Base-by-base conservation (phyloP, 2,113 vertebrate genomes). In the Corythoichthys intestinalis region DNA sequence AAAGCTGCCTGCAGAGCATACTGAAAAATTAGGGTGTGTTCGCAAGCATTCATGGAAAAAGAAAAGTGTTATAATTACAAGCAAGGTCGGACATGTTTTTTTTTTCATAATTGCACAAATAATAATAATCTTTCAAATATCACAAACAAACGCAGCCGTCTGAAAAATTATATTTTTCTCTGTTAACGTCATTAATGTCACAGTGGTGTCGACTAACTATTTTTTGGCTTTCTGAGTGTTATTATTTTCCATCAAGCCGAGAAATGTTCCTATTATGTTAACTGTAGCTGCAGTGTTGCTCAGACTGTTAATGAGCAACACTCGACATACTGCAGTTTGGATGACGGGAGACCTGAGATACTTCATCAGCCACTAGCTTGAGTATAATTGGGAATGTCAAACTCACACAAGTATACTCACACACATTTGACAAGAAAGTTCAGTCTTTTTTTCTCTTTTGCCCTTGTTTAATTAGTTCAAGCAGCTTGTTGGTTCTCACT, bases 151-250 rank as follows among this genome's bases (percentile, higher is more conserved):
- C 28, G 77, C 85, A 86, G 67, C 78, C 69, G 39, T 70, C 77
- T 86, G 85, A 87, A 78, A 87, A 86, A 87, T 86, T 86, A 68
- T 78, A 70, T 81, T 83, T 88, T 81, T 66, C 72, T 80, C 75
- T 74, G 65, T 63, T 78, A 83, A 70, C 4, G 64, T 82, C 79
- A 84, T 85, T 80, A 84, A 74, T 68, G 37, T 82, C 83, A 68
- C 77, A 82, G 76, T 72, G 62, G 79, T 76, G 69, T 57, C 64
- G 61, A 69, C 65, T 79, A 79, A 85, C 82, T 85, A 69, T 15
- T 7, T 75, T 72, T 73, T 60, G 20, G 69, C 62, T 62, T 61
- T 59, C 14, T 9, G 12, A 10, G 34, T 70, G 48, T 74, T 83
- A 75, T 80, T 81, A 76, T 86, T 84, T 84, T 81, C 71, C 69